Evolutionary conservation across 2,113 vertebrate genomes (phyloP).

Genomic region (Salvator merianae): DNA sequence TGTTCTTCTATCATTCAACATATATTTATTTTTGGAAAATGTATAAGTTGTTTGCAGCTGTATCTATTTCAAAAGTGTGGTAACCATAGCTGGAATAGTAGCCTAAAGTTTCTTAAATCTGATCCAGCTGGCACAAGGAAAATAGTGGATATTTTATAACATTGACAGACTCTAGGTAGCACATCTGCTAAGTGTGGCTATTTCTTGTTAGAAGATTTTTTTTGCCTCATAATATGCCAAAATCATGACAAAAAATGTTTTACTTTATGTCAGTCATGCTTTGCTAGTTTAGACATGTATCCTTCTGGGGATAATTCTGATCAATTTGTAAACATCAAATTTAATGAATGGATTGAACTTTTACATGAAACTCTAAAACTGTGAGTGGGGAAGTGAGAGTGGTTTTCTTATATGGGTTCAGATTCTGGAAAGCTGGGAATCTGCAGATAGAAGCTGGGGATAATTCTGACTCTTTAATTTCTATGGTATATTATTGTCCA

Average conservation of each 20-base stretch:
- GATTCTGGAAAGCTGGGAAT: background rate
- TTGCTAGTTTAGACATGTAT: conserved; percentile 43
- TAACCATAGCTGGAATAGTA: conserved; percentile 43
- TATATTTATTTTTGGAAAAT: conserved; percentile 36
- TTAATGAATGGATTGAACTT: conserved; percentile 48
- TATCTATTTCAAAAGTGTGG: conserved; percentile 45
- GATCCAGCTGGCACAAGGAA: conserved; percentile 36
- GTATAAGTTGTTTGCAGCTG: conserved; percentile 51
- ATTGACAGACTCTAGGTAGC: conserved; percentile 45
- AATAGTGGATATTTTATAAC: conserved; percentile 43
- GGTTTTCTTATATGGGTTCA: conserved; percentile 8
- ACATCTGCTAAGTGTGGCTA: conserved; percentile 43
- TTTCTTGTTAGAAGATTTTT: conserved; percentile 55
- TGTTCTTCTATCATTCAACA: conserved; percentile 47
- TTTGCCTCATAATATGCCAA: conserved; percentile 43
- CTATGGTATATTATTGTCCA: background rate
- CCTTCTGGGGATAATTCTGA: conserved; percentile 53
- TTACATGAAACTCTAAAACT: conserved; percentile 3
- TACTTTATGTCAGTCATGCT: conserved; percentile 53
- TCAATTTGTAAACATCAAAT: conserved; percentile 45
- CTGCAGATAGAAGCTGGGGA: too few species aligned
- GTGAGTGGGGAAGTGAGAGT: background rate
- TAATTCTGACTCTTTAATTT: background rate
- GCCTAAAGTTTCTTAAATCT: conserved; percentile 46
- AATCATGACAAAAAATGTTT: conserved; percentile 64